Base-by-base conservation (phyloP, 2,888 invertebrate species). In the Agonopterix subpropinquella region DNA sequence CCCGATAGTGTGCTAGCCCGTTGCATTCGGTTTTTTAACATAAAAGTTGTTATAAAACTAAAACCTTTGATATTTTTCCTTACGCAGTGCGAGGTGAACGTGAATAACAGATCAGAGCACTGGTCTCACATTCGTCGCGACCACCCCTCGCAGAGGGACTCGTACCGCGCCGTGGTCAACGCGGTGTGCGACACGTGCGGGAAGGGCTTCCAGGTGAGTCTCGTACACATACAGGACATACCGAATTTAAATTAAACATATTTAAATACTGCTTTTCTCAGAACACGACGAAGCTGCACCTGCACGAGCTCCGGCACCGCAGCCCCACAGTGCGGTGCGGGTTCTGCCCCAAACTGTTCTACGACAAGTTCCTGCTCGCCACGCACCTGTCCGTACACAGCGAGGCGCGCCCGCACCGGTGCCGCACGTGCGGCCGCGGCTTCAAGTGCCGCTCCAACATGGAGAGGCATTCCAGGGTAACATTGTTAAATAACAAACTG, bases 121-220 rank as follows among this genome's bases (percentile, higher is more conserved):
- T 68, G 64, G 61, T 50, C 47, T 36, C 70, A 69, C 49, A 52
- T 62, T 2, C 56, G 58, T 1, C 43, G 48, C 1, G 41, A 28
- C 0, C 71, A 71, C 52, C 65, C 65, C 4, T 47, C 50, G 7
- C 48, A 59, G 18, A 52, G 50, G 5, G 48, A 50, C 37, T 36
- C 48, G 0, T 67, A 69, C 56, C 57, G 55, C 3, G 55, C 63
- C 2, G 57, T 67, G 36, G 53, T 67, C 44, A 56, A 57, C 1
- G 62, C 62, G 11, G 52, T 69, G 10, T 72, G 71, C 48, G 62
- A 68, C 7, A 57, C 53, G 2, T 72, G 71, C 53, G 71, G 71
- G 10, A 70, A 67, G 50, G 70, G 67, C 0, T 70, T 66, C 47
- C 64, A 67, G 64, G 70, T 69, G 35, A 28, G 28, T 13, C 13